Base-by-base conservation (phyloP, 2,113 vertebrate species). In the Scomber colias region DNA sequence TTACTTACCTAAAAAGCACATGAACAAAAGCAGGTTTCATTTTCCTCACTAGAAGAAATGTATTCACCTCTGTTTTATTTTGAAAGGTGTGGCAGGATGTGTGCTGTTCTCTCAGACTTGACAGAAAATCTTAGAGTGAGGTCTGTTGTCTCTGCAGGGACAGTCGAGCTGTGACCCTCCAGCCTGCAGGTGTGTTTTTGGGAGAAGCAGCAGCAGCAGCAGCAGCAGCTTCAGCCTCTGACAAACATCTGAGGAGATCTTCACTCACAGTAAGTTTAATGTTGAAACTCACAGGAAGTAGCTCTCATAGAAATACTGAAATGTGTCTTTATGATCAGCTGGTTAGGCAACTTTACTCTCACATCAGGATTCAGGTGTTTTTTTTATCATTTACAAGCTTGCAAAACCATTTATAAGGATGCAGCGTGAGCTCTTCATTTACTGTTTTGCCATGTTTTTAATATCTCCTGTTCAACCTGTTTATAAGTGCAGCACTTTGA, bases 401-500 rank as follows among this genome's bases (percentile, higher is more conserved):
- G 3, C 0, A 60, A 2, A 11, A 3, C 24, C 9, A 8, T 5
- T 14, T 16, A 3, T 31, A 14, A 59, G 46, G n/a, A 14, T 31
- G 64, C 17, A 54, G 1, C 9, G 15, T 27, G 1, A 15, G 9
- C 19, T 62, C 15, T 21, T 55, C 1, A 11, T 57, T 56, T 15
- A 9, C 1, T 5, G 27, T 55, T 73, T 10, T 46, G 8, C 24
- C 24, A 27, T 27, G 2, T 15, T 11, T 61, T 17, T 67, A 14
- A 11, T 27, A 3, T 21, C 12, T 27, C 7, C 1, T 12, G 3
- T 11, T 66, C 14, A 0, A 13, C 1, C 4, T 50, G 13, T 72
- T 73, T 16, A 7, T 40, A 16, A 81, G 69, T 83, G 78, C 50
- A 70, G 21, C 44, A 75, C 82, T 85, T 66, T 87, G 86, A 89